Percentiles rank a stretch among this genome's conserved stretches.
Evolutionary conservation across 2,113 vertebrate genomes (phyloP).

Genomic region (Platysternon megacephalum): DNA sequence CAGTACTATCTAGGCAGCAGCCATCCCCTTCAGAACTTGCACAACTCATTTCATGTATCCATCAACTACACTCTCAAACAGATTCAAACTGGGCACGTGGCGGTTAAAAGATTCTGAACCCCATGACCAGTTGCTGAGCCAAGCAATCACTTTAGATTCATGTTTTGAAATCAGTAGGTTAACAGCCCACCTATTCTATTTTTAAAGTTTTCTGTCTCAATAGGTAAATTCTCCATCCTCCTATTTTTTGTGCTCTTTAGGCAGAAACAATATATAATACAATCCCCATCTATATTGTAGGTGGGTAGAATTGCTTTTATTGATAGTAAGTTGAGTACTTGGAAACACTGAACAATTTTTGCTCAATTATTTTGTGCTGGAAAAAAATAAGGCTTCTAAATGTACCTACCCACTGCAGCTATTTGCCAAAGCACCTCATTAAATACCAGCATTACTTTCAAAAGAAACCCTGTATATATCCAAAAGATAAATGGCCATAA

Average conservation of each 20-base stretch:
- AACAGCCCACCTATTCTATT: not conserved
- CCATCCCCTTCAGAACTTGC: not conserved
- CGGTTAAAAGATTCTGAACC: not conserved
- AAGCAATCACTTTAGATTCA: not conserved
- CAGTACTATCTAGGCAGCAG: not conserved
- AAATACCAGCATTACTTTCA: constrained; percentile 6
- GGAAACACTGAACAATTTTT: not conserved
- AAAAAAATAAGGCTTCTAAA: constrained; percentile 24
- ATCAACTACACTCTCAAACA: not conserved
- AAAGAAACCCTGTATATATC: not conserved
- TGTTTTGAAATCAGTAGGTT: not conserved
- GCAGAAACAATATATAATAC: not conserved
- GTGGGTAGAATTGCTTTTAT: not conserved
- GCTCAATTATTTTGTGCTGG: not conserved
- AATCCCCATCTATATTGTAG: not conserved
- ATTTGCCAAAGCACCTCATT: constrained; percentile 36
- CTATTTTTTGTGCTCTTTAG: not conserved
- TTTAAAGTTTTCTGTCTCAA: not conserved
- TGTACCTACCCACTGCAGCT: not conserved
- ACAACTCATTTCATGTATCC: not conserved
- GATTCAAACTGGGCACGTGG: not conserved
- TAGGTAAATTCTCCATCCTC: not conserved
- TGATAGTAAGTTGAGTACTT: not conserved
- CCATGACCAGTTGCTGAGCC: not conserved
- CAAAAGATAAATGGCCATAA: constrained; percentile 55